Evolutionary conservation across 2,797 vertebrate genomes (phyloP).

Genomic region (Oceanodroma leucorhoa): DNA sequence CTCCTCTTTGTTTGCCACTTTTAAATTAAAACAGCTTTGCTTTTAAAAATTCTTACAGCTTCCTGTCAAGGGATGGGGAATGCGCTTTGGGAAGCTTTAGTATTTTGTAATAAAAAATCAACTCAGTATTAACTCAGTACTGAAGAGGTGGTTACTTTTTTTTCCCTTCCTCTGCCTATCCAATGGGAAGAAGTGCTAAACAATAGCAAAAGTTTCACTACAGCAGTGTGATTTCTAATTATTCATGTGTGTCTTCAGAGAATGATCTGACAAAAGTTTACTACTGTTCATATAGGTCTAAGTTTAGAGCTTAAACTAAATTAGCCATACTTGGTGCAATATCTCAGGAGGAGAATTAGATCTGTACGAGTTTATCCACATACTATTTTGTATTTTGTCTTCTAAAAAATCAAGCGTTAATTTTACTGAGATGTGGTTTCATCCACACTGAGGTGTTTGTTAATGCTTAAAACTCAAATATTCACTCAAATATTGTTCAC

Average conservation of each 20-base stretch:
- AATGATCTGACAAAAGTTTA: neutral
- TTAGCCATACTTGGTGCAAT: neutral
- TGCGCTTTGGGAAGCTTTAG: neutral
- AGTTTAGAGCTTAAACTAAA: neutral
- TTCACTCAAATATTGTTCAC: neutral
- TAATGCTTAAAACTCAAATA: neutral
- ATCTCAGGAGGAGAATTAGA: neutral
- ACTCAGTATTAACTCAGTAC: neutral
- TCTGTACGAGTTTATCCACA: neutral
- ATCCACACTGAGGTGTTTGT: neutral
- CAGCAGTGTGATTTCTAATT: neutral
- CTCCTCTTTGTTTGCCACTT: neutral
- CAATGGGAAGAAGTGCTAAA: neutral
- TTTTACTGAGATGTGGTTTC: neutral
- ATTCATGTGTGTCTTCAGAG: neutral
- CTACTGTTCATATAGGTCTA: neutral
- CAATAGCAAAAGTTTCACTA: neutral
- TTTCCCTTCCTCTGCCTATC: neutral
- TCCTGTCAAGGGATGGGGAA: neutral
- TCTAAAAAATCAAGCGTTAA: rapidly evolving
- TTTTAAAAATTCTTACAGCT: neutral
- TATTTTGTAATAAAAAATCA: neutral
- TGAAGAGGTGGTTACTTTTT: neutral
- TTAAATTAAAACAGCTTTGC: neutral
- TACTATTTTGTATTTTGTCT: neutral